Percentiles rank a stretch among this genome's conserved stretches.
These are phyloP conservation scores for Gnathonemus echidnorhynchus DNA, from an alignment of 2,113 vertebrate species.

Conservation along the genomic window DNA sequence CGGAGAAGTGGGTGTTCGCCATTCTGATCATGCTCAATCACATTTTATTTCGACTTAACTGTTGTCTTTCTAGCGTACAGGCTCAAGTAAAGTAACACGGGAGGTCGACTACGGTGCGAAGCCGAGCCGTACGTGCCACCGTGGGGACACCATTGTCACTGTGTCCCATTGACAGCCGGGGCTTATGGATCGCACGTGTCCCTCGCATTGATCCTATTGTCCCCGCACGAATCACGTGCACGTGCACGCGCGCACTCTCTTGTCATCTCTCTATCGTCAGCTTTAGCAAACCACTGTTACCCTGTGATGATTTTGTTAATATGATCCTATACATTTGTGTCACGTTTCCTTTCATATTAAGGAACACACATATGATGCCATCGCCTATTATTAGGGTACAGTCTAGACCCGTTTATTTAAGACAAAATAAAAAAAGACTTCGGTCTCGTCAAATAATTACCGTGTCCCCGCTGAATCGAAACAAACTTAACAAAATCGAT, in stretches of 20 bases:
- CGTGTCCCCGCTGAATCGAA: not conserved
- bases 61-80: constrained; percentile 30
- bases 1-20: not conserved
- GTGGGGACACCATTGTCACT: constrained; percentile 53
- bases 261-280: not conserved
- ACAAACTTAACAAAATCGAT: not conserved
- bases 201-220: constrained; percentile 65
- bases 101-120: constrained; percentile 26
- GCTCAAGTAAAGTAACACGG: constrained; percentile 40
- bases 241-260: not conserved
- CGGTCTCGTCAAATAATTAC: not conserved
- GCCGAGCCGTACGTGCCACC: constrained; percentile 46
- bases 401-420: not conserved
- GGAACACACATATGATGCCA: not conserved
- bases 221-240: constrained; percentile 48
- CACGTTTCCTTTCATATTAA: not conserved
- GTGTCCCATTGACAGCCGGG: constrained; percentile 47
- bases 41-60: not conserved
- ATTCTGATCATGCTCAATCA: not conserved
- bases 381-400: not conserved
- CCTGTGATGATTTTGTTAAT: not conserved
- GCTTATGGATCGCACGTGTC: constrained; percentile 63
- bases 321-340: not conserved
- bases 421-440: not conserved
- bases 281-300: not conserved